Evolutionary conservation across 1,140 invertebrate genomes (phyloP), one percentile per base, ranked within the genome.

Genomic region (Drosophila ficusphila): DNA sequence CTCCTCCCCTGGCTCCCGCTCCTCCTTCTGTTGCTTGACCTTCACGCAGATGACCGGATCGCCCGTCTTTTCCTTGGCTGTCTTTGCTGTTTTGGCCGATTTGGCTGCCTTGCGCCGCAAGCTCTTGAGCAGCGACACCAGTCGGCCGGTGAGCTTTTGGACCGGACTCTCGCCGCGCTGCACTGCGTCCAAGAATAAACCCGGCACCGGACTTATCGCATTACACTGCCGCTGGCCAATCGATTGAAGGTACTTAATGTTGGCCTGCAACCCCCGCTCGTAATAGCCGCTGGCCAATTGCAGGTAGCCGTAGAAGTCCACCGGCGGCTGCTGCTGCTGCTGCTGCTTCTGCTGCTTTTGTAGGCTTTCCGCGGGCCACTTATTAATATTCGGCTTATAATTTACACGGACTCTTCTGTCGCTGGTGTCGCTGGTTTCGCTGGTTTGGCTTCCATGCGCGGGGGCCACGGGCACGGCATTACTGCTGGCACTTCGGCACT

Each of bases 281-380:
- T 91, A 91, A 57, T 88, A 90, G n/a, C 82, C 74, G 31, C 48
- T 85, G 38, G 90, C 90, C 58, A 91, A 49, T 67, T 90, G 73
- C 69, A 90, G 69, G 58, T 77, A 90, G 16, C 60, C 64, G 47
- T 75, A 71, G 6, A 77, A 67, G 60, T 86, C 76, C 42, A 85
- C 60, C 41, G 51, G 60, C 4, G 25, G 60, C 38, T 48, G 36
- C 34, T 58, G 34, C 18, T 48, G 18, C 48, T 47, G 23, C 23
- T 38, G 14, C 41, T 6, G 51, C 29, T 48, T 12, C 27, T 41
- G 25, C 16, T 27, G 47, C 25, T 29, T 41, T 82, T 77, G 54
- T 81, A 62, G 58, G 76, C 48, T 75, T 76, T 86, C 79, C 56
- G 21, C 33, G 42, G 33, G 42, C 25, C 21, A 16, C 49, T 65